Evolutionary conservation across 1,140 invertebrate species (phyloP).

Genomic region (Penaeus vannamei): DNA sequence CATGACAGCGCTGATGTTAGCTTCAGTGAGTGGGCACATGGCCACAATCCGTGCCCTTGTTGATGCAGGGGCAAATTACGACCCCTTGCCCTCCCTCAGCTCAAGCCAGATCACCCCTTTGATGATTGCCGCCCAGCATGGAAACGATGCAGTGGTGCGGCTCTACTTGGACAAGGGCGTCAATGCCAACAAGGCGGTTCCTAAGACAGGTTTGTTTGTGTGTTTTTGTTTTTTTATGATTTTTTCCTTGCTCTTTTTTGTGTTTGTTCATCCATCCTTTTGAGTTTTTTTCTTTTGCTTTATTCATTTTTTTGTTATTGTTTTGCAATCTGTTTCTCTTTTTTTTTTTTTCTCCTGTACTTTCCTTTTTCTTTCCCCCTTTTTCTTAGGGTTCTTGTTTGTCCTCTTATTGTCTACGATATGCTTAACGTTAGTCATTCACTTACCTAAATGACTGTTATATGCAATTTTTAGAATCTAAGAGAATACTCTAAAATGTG

Average conservation of each 20-base stretch:
- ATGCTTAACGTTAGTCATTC: too few relatives aligned
- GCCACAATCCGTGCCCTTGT: slow-evolving; percentile 52
- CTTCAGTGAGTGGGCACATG: slow-evolving; percentile 61
- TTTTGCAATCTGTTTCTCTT: too few relatives aligned
- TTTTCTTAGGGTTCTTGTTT: too few relatives aligned
- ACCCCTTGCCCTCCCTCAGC: slow-evolving; percentile 22
- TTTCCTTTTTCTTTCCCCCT: too few relatives aligned
- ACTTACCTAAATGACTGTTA: too few relatives aligned
- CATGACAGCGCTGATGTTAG: slow-evolving; percentile 56
- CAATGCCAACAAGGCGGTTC: slow-evolving; percentile 50
- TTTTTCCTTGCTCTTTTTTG: background rate
- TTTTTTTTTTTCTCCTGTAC: too few relatives aligned
- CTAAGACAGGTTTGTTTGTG: slow-evolving; percentile 42
- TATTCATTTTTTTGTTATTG: too few relatives aligned
- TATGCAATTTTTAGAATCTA: too few relatives aligned
- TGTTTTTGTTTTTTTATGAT: background rate
- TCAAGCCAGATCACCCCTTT: slow-evolving; percentile 55
- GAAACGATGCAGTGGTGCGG: slow-evolving; percentile 56
- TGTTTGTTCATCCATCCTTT: background rate
- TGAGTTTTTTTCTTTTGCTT: too few relatives aligned
- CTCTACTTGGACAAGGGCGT: slow-evolving; percentile 59
- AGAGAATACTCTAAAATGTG: too few relatives aligned
- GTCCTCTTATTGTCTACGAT: too few relatives aligned
- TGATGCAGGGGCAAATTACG: slow-evolving; percentile 46
- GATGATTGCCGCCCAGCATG: slow-evolving; percentile 59